Percentiles rank a stretch among this genome's conserved stretches.
Conservation (phyloP, 2,797 vertebrate species). For the Xenops minutus region DNA sequence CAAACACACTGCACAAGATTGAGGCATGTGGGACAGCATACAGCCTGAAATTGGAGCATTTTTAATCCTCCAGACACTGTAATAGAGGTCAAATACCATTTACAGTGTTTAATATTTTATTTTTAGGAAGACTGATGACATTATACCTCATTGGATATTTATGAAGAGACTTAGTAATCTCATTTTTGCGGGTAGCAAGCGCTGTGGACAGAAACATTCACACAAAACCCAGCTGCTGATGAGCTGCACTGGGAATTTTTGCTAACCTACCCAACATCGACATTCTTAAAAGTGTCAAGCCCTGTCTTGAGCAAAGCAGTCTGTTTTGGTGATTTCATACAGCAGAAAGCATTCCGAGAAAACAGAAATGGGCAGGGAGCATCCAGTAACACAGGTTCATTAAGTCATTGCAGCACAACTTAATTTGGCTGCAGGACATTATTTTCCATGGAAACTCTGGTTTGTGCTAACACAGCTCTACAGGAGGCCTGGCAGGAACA, state of each 20-base stretch:
- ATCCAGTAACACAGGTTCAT: background rate
- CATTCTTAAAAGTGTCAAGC: background rate
- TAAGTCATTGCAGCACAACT: background rate
- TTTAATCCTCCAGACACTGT: background rate
- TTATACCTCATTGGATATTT: slow-evolving; percentile 54
- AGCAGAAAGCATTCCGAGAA: background rate
- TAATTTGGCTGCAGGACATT: background rate
- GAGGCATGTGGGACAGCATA: background rate
- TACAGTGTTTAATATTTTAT: slow-evolving; percentile 58
- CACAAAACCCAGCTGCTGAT: slow-evolving; percentile 10
- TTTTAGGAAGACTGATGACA: slow-evolving; percentile 49
- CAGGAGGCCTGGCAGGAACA: background rate
- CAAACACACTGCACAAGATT: background rate
- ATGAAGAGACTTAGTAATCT: slow-evolving; percentile 1
- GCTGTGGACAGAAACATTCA: background rate
- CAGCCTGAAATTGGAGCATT: background rate
- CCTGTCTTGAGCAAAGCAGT: background rate
- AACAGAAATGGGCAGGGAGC: background rate
- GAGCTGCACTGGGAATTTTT: background rate
- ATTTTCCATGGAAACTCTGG: slow-evolving; percentile 31
- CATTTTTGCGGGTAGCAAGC: background rate
- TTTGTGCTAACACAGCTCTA: background rate
- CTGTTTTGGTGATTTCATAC: background rate
- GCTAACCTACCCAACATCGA: background rate
- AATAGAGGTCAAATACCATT: slow-evolving; percentile 57